Evolutionary conservation across 2,797 vertebrate species (phyloP).

Genomic region (Liparis tanakae): DNA sequence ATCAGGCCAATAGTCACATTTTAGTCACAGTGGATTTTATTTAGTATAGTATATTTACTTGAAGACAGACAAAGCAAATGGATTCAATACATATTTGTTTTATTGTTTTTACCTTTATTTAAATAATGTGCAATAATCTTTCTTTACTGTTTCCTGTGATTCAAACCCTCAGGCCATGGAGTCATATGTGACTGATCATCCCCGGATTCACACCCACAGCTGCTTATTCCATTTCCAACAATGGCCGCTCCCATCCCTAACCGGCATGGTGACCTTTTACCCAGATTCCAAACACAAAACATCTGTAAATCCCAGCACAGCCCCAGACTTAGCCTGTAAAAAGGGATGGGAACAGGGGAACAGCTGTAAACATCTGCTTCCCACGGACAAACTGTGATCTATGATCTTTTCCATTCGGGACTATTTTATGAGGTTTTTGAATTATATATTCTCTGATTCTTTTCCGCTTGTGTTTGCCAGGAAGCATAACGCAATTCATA

Average conservation of each 20-base stretch:
- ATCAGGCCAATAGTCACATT: neutral
- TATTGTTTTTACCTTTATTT: constrained; percentile 21
- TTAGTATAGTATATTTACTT: neutral
- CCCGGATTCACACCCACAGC: constrained; percentile 59
- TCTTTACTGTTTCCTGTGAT: neutral
- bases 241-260: constrained; percentile 60
- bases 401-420: constrained; percentile 34
- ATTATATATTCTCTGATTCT: neutral
- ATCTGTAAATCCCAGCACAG: constrained; percentile 76
- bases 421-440: constrained; percentile 32
- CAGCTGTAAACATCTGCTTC: constrained; percentile 42
- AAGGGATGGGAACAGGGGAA: constrained; percentile 29
- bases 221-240: constrained; percentile 70
- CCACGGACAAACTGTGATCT: constrained; percentile 42
- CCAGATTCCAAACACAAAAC: constrained; percentile 79
- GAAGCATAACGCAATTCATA: constrained; percentile 19
- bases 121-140: constrained; percentile 11
- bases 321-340: constrained; percentile 37
- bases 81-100: constrained; percentile 16
- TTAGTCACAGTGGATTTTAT: neutral
- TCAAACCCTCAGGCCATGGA: neutral
- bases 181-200: constrained; percentile 28
- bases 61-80: constrained; percentile 19
- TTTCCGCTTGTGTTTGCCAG: constrained; percentile 31
- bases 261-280: constrained; percentile 78